A percentile compares a stretch with the other conserved stretches of the same genome.
These are phyloP conservation scores for Rhyacophila evoluta DNA, from an alignment of 2,888 invertebrate species.

Conservation along the genomic window DNA sequence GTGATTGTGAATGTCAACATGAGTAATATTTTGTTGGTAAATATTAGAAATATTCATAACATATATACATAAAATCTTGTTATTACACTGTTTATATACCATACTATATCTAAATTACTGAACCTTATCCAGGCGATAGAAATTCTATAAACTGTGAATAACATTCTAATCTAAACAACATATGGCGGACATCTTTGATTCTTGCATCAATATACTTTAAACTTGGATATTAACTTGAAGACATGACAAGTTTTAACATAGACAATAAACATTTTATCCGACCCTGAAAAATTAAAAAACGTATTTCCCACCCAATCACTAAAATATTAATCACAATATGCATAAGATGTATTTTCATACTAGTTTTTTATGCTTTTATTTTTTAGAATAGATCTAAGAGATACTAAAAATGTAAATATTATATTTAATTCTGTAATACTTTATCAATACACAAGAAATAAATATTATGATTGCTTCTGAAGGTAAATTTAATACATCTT, in stretches of 20 bases:
- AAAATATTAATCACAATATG: background rate
- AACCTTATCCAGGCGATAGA: no score
- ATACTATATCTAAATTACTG: no score
- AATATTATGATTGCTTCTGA: background rate
- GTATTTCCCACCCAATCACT: background rate
- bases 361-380: slow-evolving; percentile 10
- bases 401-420: slow-evolving; percentile 3
- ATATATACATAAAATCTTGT: no score
- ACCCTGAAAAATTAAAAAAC: background rate
- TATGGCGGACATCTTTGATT: no score
- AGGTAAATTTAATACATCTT: no score
- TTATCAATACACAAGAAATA: slow-evolving; percentile 4
- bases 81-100: no score
- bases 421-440: background rate
- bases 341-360: slow-evolving; percentile 21
- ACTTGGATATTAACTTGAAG: background rate
- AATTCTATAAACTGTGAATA: no score
- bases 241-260: background rate
- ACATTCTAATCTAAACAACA: no score
- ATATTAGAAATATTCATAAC: no score
- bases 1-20: no score
- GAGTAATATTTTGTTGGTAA: no score
- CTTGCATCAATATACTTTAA: background rate
- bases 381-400: background rate
- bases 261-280: background rate